Evolutionary conservation across 2,113 vertebrate species (phyloP).

Genomic region (Puntigrus tetrazona): DNA sequence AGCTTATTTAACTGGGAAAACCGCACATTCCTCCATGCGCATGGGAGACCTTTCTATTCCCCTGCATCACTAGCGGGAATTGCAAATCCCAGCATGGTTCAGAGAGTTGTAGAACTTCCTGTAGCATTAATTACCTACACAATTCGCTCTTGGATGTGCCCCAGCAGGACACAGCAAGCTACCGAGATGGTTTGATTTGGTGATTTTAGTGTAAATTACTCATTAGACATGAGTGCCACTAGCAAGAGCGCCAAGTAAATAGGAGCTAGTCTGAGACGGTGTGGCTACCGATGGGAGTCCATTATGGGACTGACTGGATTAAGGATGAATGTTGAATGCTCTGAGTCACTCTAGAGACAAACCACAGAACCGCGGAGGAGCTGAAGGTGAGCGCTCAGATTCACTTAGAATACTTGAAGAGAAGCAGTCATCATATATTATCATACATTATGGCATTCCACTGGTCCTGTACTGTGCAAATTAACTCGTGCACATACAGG

Average conservation of each 20-base stretch:
- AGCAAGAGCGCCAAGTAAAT: conserved; percentile 30
- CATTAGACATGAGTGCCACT: conserved; percentile 45
- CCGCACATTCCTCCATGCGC: conserved; percentile 57
- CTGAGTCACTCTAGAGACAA: conserved; percentile 40
- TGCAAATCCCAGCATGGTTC: conserved; percentile 58
- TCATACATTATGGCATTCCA: conserved; percentile 15
- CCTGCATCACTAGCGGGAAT: conserved; percentile 68
- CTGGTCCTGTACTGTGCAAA: conserved; percentile 5
- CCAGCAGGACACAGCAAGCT: conserved; percentile 16
- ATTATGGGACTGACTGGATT: conserved; percentile 47
- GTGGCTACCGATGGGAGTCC: conserved; percentile 27
- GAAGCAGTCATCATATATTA: conserved; percentile 28
- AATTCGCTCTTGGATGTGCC: conserved; percentile 50
- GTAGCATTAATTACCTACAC: conserved; percentile 65
- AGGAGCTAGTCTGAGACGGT: conserved; percentile 4
- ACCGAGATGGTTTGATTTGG: conserved; percentile 35
- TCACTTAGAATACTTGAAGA: conserved; percentile 30
- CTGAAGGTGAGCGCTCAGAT: conserved; percentile 23
- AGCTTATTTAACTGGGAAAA: conserved; percentile 71
- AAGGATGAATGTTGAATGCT: conserved; percentile 46
- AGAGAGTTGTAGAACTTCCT: conserved; percentile 58
- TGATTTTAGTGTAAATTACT: conserved; percentile 53
- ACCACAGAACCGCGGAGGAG: background rate
- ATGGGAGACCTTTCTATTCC: conserved; percentile 51
- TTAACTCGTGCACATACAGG: background rate